Base-by-base conservation (phyloP, 2,888 invertebrate species). In the Dromius quadrimaculatus region DNA sequence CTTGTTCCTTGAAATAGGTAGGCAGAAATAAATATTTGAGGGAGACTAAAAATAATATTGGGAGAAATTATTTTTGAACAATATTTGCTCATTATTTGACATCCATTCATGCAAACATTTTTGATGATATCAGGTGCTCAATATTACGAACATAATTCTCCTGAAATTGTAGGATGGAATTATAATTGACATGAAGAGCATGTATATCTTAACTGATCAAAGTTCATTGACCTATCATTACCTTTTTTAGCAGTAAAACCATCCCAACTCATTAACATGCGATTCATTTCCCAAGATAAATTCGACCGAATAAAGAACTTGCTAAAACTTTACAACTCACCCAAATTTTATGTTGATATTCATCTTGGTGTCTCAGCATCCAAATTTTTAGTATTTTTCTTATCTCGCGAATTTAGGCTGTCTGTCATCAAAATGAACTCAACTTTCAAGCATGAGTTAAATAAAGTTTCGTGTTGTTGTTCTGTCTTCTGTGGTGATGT, bases 391-490 rank as follows among this genome's bases (percentile, higher is more conserved):
- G n/a, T n/a, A n/a, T n/a, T 9, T 23, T 47, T 20, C 28, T 54
- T 54, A 54, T 54, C 50, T 54, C 50, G 50, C 28, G 28, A 54
- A 54, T 54, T 54, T 15, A 19, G 22, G 47, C 28, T 28, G 50
- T 54, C 23, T 23, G 50, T 54, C 50, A 54, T 28, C 50, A 54
- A 28, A 47, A 54, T 23, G 50, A 54, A 19, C 50, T 15, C 50
- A 54, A 15, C 28, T 47, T 20, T 47, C 47, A 36, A 36, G 36
- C 8, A 8, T n/a, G 36, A 36, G 8, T 41, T 6, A 54, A 54
- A 23, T 15, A 23, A 4, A 47, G 11, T 11, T 47, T 23, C 47
- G 8, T 8, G 15, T 54, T 15, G 41, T 6, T 2, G 3, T 15
- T 11, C 41, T 41, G 41, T 15, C 15, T 41, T 41, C 15, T 15